Base-by-base conservation (phyloP, 2,888 invertebrate species). In the Cheilosia vulpina region DNA sequence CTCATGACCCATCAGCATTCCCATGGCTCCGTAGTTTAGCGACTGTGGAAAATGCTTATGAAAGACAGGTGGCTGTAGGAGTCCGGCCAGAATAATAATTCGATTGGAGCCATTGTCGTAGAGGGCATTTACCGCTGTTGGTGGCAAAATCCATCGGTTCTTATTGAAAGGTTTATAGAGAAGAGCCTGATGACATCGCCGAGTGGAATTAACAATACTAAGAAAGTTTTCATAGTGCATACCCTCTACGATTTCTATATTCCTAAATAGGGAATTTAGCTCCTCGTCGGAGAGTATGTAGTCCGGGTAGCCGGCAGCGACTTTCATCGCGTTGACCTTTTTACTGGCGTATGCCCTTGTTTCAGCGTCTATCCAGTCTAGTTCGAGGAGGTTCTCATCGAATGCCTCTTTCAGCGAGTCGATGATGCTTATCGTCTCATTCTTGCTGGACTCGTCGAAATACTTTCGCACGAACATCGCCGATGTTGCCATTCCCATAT, bases 291-390 rank as follows among this genome's bases (percentile, higher is more conserved):
- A 94, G 24, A 97, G 93, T 71, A 98, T 97, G 89, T 96, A 98
- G 89, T 98, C 96, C 0, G 98, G 98, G 91, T 97, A 98, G 55
- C 98, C 95, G 88, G 98, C 98, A 96, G 97, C 97, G 89, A 98
- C 97, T 41, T 96, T 96, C 85, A 98, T 98, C 1, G 97, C 96
- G 90, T 97, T 96, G 0, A 97, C 98, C 91, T 98, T 98, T 5
- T 95, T 94, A 87, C 96, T 95, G 0, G 98, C 98, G 5, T 96
- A 94, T 31, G 93, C 92, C 85, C 96, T 94, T 0, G 98, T 98
- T 89, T 96, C 96, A 1, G 94, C 93, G 89, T 98, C 98, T 98
- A 98, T 98, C 99, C 98, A 99, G 66, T 95, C 94, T 77, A 98
- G 92, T 83, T 96, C 95, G 87, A 94, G 94, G 11, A 99, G 93